Evolutionary conservation across 1,140 invertebrate genomes (phyloP), one percentile per base, ranked within the genome.

Genomic region (Monochamus saltuarius): DNA sequence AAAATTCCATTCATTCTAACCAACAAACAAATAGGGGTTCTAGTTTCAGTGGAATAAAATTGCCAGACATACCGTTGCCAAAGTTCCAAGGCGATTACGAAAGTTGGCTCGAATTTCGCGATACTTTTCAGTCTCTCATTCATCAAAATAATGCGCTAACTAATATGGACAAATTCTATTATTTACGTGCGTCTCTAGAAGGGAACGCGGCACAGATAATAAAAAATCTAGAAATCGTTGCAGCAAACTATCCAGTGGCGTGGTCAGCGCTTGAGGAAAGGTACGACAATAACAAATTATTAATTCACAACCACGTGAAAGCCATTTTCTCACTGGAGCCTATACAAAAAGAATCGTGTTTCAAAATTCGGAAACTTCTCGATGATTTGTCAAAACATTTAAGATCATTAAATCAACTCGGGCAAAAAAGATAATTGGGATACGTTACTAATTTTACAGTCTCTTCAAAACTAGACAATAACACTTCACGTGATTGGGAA

Each of bases 361-460:
- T 13, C 0, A 45, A 45, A 40, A 43, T 67, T 11, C 45, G 61
- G 9, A 29, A 58, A 46, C 56, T 67, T 7, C 36, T 62, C 7
- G 65, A 67, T 17, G 35, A n/a, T 0, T 22, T 63, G 1, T 19
- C 39, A 13, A 56, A 59, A 29, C 47, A 65, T 50, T 22, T 65
- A 9, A 17, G 65, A 4, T 56, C 67, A 42, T 39, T 67, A 38
- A 61, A 67, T 47, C 56, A 47, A 35, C 37, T 69, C 7, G 56
- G 40, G 4, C 39, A 60, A 55, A 59, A 67, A 4, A 29, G 66
- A 66, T 4, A 8, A 67, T 1, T 73, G 71, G 53, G 64, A 69
- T 16, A 69, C 67, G 0, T 59, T 73, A 0, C 50, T 67, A 17
- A 59, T 51, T 29, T 39, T 19, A 2, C 42, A 16, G n/a, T 39